Evolutionary conservation across 1,140 invertebrate species (phyloP).

Genomic region (Sitophilus oryzae): DNA sequence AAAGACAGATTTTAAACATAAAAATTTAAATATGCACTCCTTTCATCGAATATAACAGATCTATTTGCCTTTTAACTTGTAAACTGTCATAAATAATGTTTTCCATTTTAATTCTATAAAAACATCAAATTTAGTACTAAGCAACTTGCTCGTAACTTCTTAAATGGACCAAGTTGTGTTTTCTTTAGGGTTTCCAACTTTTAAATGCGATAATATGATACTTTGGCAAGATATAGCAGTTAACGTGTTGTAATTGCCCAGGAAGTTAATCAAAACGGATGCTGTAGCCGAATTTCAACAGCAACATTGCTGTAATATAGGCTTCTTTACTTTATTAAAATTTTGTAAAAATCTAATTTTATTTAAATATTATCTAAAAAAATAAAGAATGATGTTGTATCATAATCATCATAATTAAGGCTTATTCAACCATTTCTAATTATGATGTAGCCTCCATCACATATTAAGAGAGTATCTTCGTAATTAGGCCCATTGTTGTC

Average conservation of each 20-base stretch:
- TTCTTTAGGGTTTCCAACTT: not conserved
- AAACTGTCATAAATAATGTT: too few species aligned
- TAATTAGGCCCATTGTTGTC: too few species aligned
- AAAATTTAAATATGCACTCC: too few species aligned
- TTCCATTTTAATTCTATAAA: too few species aligned
- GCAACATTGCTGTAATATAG: not conserved
- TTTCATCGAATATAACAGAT: too few species aligned
- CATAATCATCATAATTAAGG: too few species aligned
- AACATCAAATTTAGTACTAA: not conserved
- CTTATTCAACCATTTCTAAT: too few species aligned
- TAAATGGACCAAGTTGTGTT: not conserved
- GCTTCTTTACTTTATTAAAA: not conserved
- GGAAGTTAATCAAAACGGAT: constrained; percentile 2
- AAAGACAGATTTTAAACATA: too few species aligned
- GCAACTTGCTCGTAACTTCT: not conserved
- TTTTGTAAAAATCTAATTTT: not conserved
- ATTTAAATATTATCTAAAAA: not conserved
- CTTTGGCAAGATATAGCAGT: constrained; percentile 4
- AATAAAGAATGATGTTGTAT: too few species aligned
- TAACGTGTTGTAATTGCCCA: constrained; percentile 7
- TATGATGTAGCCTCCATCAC: too few species aligned
- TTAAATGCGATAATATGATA: constrained; percentile 3
- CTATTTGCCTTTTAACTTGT: too few species aligned
- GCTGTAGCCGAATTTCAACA: not conserved
- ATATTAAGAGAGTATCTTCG: too few species aligned